Percentiles rank a stretch among this genome's conserved stretches.
Conservation (phyloP, 2,888 invertebrate genomes). For the Iphiclides podalirius region DNA sequence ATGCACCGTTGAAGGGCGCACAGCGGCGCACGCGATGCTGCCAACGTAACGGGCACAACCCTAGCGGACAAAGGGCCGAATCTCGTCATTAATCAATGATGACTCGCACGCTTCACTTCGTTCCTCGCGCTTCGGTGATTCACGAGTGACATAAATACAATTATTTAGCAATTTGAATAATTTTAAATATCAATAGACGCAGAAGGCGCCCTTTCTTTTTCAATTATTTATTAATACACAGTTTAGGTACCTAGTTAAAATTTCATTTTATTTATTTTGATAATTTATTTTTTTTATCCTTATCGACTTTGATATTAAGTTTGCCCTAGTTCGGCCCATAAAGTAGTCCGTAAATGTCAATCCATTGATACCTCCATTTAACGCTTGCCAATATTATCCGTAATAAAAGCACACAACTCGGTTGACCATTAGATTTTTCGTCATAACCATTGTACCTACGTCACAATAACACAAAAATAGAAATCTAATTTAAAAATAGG, state of each 20-base stretch:
- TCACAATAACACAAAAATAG: too few relatives aligned
- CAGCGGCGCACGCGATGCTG: conserved; percentile 62
- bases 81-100: conserved; percentile 64
- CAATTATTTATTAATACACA: too few relatives aligned
- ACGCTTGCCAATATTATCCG: conserved; percentile 7
- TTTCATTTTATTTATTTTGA: too few relatives aligned
- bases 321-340: conserved; percentile 14
- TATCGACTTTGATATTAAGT: too few relatives aligned
- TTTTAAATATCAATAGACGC: too few relatives aligned
- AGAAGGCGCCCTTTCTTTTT: too few relatives aligned
- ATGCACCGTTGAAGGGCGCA: conserved; percentile 68
- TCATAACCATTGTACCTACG: conserved; percentile 3
- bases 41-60: conserved; percentile 37
- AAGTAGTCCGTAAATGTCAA: conserved; percentile 16
- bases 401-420: conserved; percentile 13
- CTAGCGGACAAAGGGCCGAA: conserved; percentile 45
- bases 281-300: too few relatives aligned
- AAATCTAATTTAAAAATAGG: too few relatives aligned
- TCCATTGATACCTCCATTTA: conserved; percentile 12
- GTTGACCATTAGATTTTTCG: too few relatives aligned
- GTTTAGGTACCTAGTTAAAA: too few relatives aligned
- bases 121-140: conserved; percentile 30
- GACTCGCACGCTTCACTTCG: conserved; percentile 39
- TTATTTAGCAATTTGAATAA: conserved; percentile 9
- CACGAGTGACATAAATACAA: conserved; percentile 20